Conservation (phyloP, 53 echinoderm and acorn worm genomes). For the Echinarachnius parma region DNA sequence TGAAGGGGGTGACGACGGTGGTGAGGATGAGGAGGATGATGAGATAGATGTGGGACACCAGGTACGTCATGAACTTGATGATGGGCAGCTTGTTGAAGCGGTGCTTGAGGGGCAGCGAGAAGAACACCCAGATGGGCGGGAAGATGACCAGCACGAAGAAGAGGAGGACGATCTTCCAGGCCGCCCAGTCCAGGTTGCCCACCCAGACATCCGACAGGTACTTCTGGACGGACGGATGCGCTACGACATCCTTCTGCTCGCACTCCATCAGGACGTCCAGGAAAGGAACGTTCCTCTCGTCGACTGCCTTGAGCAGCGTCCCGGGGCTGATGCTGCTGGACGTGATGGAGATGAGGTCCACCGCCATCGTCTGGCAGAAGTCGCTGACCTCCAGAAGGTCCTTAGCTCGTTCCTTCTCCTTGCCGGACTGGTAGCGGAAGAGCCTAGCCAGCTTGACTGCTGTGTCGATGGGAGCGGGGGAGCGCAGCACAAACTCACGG, state of each 20-base stretch:
- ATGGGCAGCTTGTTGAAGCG: constrained; percentile 92
- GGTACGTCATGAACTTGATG: constrained; percentile 96
- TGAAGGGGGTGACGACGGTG: constrained; percentile 77
- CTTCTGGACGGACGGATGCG: constrained; percentile 93
- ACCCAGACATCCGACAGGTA: constrained; percentile 96
- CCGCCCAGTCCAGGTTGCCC: constrained; percentile 86
- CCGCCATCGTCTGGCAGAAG: constrained; percentile 90
- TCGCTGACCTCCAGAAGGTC: constrained; percentile 76
- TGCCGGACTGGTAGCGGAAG: constrained; percentile 71
- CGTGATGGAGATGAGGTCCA: constrained; percentile 81
- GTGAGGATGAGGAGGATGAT: constrained; percentile 77
- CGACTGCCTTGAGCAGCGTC: constrained; percentile 69
- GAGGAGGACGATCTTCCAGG: constrained; percentile 85
- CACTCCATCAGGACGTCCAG: constrained; percentile 92
- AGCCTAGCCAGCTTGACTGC: constrained; percentile 84
- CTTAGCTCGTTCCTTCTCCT: constrained; percentile 86
- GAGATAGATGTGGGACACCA: constrained; percentile 89
- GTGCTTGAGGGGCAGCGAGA: constrained; percentile 81
- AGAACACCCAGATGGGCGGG: constrained; percentile 82
- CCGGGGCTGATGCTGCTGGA: constrained; percentile 81
- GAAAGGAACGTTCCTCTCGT: constrained; percentile 73
- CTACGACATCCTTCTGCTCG: constrained; percentile 94
- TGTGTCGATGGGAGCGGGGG: constrained; percentile 90
- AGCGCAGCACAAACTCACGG: constrained; percentile 86
- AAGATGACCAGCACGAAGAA: constrained; percentile 78